Evolutionary conservation across 2,113 vertebrate genomes (phyloP), one percentile per base, ranked within the genome.

Genomic region (Panurus biarmicus): DNA sequence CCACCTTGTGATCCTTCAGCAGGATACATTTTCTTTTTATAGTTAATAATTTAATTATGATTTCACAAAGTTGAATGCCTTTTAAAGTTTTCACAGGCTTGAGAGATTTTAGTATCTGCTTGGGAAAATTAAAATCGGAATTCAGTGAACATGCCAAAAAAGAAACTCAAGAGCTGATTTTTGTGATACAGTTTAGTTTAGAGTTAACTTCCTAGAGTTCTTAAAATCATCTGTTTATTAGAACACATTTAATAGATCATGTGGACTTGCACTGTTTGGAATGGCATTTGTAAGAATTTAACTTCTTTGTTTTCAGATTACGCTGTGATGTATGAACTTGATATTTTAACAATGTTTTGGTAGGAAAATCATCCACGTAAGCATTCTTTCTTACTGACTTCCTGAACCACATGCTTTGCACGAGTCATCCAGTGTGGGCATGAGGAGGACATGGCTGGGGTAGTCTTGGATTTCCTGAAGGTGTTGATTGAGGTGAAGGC

Each of bases 1-100:
- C 98, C 98, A 98, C 98, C 98, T 98, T 98, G 98, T 98, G 98
- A 98, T 98, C 97, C 97, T 98, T 90, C 91, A 97, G 97, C 90
- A 95, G 92, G 96, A 97, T 97, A 97, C 96, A 96, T 95, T 95
- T 96, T 92, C 89, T 93, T 97, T 94, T 95, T 94, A 95, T 96
- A 93, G 90, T 95, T 95, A 91, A 93, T 96, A 96, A 97, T 95
- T 95, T 88, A 96, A 97, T 97, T 96, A 94, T 67, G 65, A 95
- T 90, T 89, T 91, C 93, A 85, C 62, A 22, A 74, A 93, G 91
- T 94, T 73, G 44, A 92, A 50, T 75, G 87, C 82, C 84, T 94
- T 86, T 2, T 45, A 64, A 95, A 95, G 75, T 96, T 92, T 95
- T 80, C 48, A 44, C 9, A 19, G n/a, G 33, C 47, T 77, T 45